Conservation (phyloP, 35 echinoderm and acorn worm genomes). For the Apostichopus japonicus region DNA sequence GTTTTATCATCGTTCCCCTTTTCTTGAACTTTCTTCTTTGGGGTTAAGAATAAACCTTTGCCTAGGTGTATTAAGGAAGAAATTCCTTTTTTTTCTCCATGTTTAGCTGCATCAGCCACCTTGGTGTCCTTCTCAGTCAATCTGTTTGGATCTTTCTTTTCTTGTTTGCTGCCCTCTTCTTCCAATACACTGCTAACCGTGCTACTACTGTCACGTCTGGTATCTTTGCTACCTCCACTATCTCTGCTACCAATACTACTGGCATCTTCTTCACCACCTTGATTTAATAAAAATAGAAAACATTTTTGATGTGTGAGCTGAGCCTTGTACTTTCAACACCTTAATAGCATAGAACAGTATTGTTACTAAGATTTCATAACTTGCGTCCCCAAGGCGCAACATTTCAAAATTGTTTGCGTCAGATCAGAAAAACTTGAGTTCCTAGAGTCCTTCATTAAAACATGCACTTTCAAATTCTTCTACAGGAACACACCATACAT, state of each 20-base stretch:
- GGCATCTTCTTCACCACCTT: neutral
- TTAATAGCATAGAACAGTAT: too few relatives aligned
- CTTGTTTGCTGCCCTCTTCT: neutral
- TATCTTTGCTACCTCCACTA: neutral
- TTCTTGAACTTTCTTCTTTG: too few relatives aligned
- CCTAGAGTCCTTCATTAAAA: too few relatives aligned
- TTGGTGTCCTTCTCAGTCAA: neutral
- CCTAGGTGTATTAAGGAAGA: too few relatives aligned
- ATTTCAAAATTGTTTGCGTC: too few relatives aligned
- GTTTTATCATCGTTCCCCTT: neutral
- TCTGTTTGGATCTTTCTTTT: neutral
- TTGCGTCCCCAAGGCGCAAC: too few relatives aligned
- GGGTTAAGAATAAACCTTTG: too few relatives aligned
- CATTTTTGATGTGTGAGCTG: neutral
- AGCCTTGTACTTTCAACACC: too few relatives aligned
- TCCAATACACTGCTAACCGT: neutral
- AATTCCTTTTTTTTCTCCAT: neutral
- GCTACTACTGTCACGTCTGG: neutral
- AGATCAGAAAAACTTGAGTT: too few relatives aligned
- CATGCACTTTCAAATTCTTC: too few relatives aligned
- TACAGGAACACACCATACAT: too few relatives aligned
- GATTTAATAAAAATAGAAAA: neutral
- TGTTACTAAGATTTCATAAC: too few relatives aligned
- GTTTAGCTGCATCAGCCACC: neutral
- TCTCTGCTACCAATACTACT: neutral